Evolutionary conservation across 2,888 invertebrate genomes (phyloP), one percentile per base, ranked within the genome.

Genomic region (Chymomyza amoena): DNA sequence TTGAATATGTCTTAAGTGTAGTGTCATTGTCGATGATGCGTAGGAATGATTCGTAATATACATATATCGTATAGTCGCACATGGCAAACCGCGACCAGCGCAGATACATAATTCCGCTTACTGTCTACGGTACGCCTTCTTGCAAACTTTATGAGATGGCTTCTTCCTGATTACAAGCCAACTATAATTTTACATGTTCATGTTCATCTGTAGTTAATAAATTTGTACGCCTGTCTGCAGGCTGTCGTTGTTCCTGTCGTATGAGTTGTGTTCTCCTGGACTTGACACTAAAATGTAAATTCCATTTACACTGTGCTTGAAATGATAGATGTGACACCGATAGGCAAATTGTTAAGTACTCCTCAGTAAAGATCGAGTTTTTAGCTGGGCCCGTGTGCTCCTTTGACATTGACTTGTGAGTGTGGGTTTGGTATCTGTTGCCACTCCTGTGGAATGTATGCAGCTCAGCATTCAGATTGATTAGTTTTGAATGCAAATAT

Each of bases 101-200:
- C 54, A 54, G 9, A 20, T 54, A 18, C 61, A 50, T 51, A 13
- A 36, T 20, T 39, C 66, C 57, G 61, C 20, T 7, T 66, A 25
- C 54, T 61, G 63, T 69, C 52, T 63, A 36, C 60, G 65, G 62
- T 54, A 66, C 71, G 61, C 72, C 80, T 84, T 72, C 66, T 75
- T 61, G 68, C 52, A 71, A 73, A 72, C 66, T 77, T 76, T 75
- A 64, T 64, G 71, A 76, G 88, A 86, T 87, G 69, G 66, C 51
- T 75, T 75, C 71, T 61, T 62, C 61, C 71, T 77, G 86, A 89
- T 89, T 87, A 72, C 68, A 70, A 60, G 70, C 63, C 67, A 75
- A 79, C 77, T 74, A 85, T 83, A 79, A 74, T 78, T 85, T 76
- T 63, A 18, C 25, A 60, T 25, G 57, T 57, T 57, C 6, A 20